Evolutionary conservation across 1,140 invertebrate genomes (phyloP).

Genomic region (Dendroctonus ponderosae): DNA sequence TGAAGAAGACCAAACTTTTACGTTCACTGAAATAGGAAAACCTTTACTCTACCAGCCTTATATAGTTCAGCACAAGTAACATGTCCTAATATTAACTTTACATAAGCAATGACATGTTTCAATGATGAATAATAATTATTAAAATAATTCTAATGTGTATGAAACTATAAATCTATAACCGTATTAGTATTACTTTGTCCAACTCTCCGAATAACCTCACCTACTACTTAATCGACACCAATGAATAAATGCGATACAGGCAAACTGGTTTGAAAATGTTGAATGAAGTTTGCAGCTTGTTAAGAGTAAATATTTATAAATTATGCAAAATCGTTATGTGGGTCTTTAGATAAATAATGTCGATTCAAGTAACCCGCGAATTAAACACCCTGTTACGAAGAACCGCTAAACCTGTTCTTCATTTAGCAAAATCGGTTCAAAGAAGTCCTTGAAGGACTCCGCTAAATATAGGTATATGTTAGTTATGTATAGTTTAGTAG

Average conservation of each 20-base stretch:
- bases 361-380: conserved; percentile 1
- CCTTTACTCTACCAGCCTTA: too few relatives aligned
- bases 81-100: too few relatives aligned
- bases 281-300: conserved; percentile 6
- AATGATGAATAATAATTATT: too few relatives aligned
- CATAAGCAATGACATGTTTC: too few relatives aligned
- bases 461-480: background rate
- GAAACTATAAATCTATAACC: too few relatives aligned
- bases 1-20: too few relatives aligned
- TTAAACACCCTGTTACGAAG: conserved; percentile 1
- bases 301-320: conserved; percentile 4
- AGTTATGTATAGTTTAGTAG: too few relatives aligned
- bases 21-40: too few relatives aligned
- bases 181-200: too few relatives aligned
- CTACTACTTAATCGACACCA: background rate
- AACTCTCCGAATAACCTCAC: too few relatives aligned
- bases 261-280: conserved; percentile 5
- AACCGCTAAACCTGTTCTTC: background rate
- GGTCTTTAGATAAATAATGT: conserved; percentile 5
- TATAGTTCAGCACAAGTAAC: too few relatives aligned
- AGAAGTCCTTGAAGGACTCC: background rate
- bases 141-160: too few relatives aligned
- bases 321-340: conserved; percentile 1
- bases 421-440: conserved; percentile 1
- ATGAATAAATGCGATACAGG: background rate